Evolutionary conservation across 2,113 vertebrate species (phyloP).

Genomic region (Vulpes lagopus): DNA sequence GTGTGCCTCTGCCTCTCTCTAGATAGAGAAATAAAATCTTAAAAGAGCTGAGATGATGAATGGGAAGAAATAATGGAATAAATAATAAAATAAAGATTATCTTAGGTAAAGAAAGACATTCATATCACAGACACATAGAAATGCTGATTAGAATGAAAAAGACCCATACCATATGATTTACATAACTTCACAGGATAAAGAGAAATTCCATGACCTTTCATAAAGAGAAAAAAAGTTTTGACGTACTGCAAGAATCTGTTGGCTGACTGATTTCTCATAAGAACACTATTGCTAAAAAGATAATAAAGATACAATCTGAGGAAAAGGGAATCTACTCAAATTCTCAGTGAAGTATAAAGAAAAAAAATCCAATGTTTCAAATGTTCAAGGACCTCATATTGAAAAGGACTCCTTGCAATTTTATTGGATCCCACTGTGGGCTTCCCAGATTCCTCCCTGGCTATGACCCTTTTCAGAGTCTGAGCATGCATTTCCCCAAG

Average conservation of each 20-base stretch:
- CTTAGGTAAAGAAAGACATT: neutral
- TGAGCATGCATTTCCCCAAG: fast-evolving
- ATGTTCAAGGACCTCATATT: neutral
- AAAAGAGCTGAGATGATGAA: neutral
- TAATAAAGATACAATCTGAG: neutral
- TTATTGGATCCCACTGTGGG: neutral
- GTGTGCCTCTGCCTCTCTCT: too few species aligned
- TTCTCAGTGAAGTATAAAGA: neutral
- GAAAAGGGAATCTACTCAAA: neutral
- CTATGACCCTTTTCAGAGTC: neutral
- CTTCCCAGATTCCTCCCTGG: too few species aligned
- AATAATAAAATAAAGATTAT: neutral
- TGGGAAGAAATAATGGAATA: neutral
- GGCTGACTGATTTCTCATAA: neutral
- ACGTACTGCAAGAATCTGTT: neutral
- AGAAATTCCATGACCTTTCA: neutral
- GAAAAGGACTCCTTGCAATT: neutral
- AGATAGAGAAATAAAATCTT: too few species aligned
- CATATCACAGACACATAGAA: neutral
- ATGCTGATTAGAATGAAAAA: neutral
- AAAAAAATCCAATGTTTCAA: neutral
- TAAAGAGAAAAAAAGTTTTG: neutral
- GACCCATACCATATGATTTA: neutral
- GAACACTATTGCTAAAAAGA: neutral
- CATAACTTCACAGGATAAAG: neutral